Evolutionary conservation across 2,888 invertebrate genomes (phyloP).

Genomic region (Nemotelus pantherinus): DNA sequence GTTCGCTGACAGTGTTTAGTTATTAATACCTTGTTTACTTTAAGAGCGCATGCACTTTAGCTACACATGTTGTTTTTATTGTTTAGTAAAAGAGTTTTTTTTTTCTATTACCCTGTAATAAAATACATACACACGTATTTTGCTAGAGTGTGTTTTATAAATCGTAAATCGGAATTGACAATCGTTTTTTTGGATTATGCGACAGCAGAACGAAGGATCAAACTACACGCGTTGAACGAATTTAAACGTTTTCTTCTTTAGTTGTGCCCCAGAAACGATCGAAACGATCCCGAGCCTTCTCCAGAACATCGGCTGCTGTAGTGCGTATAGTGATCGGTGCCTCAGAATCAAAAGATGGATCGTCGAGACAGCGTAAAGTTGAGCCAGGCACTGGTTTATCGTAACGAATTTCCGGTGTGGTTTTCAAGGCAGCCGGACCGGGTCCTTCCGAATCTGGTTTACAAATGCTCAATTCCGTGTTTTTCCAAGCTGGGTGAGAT

Average conservation of each 20-base stretch:
- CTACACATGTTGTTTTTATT: neutral
- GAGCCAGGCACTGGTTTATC: slow-evolving; percentile 66
- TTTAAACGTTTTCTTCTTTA: slow-evolving; percentile 69
- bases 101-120: slow-evolving; percentile 7
- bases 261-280: slow-evolving; percentile 86
- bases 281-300: slow-evolving; percentile 83
- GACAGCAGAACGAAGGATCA: no score
- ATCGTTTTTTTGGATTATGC: no score
- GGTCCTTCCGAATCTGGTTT: slow-evolving; percentile 53
- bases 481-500: slow-evolving; percentile 58
- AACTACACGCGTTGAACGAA: no score
- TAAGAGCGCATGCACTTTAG: no score
- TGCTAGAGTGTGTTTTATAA: no score
- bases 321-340: slow-evolving; percentile 36
- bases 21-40: no score
- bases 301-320: slow-evolving; percentile 77
- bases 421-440: slow-evolving; percentile 61
- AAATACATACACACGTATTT: neutral
- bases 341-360: slow-evolving; percentile 67
- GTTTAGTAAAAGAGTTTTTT: neutral
- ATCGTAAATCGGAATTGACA: no score
- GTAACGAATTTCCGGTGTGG: slow-evolving; percentile 52
- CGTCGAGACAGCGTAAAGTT: slow-evolving; percentile 68
- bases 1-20: no score
- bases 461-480: slow-evolving; percentile 47